A percentile compares a stretch with the other conserved stretches of the same genome.
These are phyloP conservation scores for Petrocephalus zakoni DNA, from an alignment of 2,113 vertebrate species.

Conservation along the genomic window DNA sequence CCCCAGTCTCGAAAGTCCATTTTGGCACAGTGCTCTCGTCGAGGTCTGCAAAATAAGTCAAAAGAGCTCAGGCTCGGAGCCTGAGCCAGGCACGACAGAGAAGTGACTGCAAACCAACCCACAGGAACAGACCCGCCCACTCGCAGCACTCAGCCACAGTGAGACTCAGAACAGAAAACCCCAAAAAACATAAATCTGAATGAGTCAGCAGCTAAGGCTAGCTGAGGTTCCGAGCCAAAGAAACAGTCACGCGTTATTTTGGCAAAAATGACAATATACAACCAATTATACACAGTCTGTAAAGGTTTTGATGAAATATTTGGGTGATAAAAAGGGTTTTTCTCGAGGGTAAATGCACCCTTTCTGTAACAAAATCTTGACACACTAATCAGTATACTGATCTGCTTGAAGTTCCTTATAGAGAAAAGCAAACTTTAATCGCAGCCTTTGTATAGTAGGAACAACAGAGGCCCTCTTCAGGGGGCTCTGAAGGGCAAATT, in stretches of 20 bases:
- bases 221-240: background rate
- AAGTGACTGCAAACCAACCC: background rate
- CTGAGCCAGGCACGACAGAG: background rate
- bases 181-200: background rate
- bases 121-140: background rate
- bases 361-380: background rate
- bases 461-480: background rate
- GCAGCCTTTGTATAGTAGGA: background rate
- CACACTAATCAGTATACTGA: background rate
- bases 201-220: background rate
- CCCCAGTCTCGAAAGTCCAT: constrained; percentile 83
- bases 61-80: background rate
- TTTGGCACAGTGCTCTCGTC: constrained; percentile 80
- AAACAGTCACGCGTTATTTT: background rate
- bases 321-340: background rate
- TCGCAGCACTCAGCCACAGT: background rate
- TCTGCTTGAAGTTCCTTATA: background rate
- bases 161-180: background rate
- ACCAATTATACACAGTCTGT: background rate
- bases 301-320: background rate
- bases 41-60: constrained; percentile 68
- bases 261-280: background rate
- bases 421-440: background rate
- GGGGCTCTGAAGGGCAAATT: background rate
- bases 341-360: background rate